Evolutionary conservation across 2,113 vertebrate genomes (phyloP).

Genomic region (Scopus umbretta): DNA sequence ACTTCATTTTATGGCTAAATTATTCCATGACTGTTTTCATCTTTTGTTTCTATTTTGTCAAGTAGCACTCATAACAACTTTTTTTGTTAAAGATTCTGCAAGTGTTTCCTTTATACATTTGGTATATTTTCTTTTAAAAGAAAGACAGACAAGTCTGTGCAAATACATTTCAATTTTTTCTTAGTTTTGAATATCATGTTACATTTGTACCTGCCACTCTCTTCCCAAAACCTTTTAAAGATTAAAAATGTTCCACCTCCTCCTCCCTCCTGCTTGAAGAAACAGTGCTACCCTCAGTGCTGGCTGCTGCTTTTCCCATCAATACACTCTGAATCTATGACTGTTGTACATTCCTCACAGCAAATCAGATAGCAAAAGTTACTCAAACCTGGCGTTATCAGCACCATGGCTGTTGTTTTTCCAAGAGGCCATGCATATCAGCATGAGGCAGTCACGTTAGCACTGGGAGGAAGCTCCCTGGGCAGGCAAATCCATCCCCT

Average conservation of each 20-base stretch:
- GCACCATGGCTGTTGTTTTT: background rate
- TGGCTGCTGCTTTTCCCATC: background rate
- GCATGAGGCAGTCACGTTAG: background rate
- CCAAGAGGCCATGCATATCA: background rate
- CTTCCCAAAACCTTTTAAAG: background rate
- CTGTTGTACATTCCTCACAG: background rate
- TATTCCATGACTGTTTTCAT: constrained; percentile 1
- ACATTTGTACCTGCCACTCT: background rate
- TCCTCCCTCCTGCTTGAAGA: background rate
- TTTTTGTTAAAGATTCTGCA: background rate
- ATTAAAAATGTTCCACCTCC: background rate
- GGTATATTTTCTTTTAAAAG: background rate
- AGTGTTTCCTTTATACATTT: background rate
- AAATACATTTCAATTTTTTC: background rate
- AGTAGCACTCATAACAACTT: background rate
- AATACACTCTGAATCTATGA: background rate
- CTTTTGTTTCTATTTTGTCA: background rate
- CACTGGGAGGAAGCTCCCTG: background rate
- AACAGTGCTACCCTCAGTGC: background rate
- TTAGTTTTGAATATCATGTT: background rate
- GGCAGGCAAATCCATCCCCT: background rate
- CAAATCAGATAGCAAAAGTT: background rate
- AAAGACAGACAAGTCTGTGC: background rate
- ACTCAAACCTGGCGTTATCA: background rate
- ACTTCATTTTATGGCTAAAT: constrained; percentile 19